Evolutionary conservation across 2,888 invertebrate genomes (phyloP), one percentile per base, ranked within the genome.

Genomic region (Dorcus parallelipipedus): DNA sequence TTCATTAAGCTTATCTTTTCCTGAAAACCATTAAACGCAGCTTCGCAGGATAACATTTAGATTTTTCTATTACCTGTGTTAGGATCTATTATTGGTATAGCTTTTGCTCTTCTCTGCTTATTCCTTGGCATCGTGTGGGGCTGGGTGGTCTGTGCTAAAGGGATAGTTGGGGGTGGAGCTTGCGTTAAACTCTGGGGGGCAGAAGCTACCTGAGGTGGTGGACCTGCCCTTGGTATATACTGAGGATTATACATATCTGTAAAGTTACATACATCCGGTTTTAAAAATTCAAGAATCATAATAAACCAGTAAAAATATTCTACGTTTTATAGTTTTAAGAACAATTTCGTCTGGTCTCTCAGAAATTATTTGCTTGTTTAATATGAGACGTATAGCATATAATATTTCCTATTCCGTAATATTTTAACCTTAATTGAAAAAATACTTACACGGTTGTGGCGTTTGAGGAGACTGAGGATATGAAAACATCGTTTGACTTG

Each of bases 51-150:
- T 14, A 49, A 38, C 10, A 49, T 33, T 38, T 52, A 40, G 45
- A 53, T 6, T 33, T 6, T 33, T 33, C 26, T 33, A 33, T 63
- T 65, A 73, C 75, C 77, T 52, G 79, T 77, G 54, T 53, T 60
- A 1, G 79, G 79, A 71, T 79, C 74, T 58, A 79, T 77, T 40
- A 79, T 75, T 20, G 73, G 64, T 59, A 79, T 67, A n/a, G 79
- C 78, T 38, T 74, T 72, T 3, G 68, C 61, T 55, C 73, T 66
- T 52, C 71, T 61, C 55, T 69, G 67, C 58, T 68, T 66, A 26
- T 62, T 64, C 20, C 62, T 57, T 38, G 14, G 54, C 14, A 52
- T n/a, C 6, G 26, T 39, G 23, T 64, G 63, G 47, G 57, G 63
- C 42, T 63, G 64, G 10, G 60, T 9, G 52, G 62, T 58, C 51